Conservation (phyloP, 2,113 vertebrate genomes). For the Carassius carassius region DNA sequence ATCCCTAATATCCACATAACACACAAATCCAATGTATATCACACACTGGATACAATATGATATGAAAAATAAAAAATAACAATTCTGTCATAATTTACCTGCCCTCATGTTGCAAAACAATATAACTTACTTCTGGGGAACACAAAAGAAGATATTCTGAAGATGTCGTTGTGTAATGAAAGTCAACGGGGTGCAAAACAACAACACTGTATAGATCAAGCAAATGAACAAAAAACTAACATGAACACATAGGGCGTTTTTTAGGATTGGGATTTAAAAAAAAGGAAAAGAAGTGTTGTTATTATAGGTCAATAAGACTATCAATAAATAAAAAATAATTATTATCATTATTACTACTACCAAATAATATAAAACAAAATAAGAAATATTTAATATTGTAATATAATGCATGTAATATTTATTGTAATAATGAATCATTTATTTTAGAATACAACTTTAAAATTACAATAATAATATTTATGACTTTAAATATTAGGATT, state of each 20-base stretch:
- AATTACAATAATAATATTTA: too few species aligned
- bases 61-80: neutral
- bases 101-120: neutral
- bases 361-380: too few species aligned
- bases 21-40: neutral
- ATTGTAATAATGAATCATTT: too few species aligned
- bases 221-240: neutral
- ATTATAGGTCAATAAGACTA: too few species aligned
- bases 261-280: neutral
- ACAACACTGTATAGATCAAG: neutral
- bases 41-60: neutral
- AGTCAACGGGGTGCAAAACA: neutral
- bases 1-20: neutral
- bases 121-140: neutral
- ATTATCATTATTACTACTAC: too few species aligned
- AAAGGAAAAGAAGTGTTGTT: too few species aligned
- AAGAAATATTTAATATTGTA: too few species aligned
- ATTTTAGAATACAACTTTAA: too few species aligned
- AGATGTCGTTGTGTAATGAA: neutral
- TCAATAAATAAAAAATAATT: too few species aligned
- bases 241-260: too few species aligned
- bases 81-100: neutral
- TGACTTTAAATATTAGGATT: too few species aligned
- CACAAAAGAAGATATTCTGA: neutral
- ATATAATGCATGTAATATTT: too few species aligned